Percentiles rank a stretch among this genome's conserved stretches.
phyloP scores from a whole-genome alignment of 2,888 invertebrate species.

The Nephrocerus scutellatus region DNA sequence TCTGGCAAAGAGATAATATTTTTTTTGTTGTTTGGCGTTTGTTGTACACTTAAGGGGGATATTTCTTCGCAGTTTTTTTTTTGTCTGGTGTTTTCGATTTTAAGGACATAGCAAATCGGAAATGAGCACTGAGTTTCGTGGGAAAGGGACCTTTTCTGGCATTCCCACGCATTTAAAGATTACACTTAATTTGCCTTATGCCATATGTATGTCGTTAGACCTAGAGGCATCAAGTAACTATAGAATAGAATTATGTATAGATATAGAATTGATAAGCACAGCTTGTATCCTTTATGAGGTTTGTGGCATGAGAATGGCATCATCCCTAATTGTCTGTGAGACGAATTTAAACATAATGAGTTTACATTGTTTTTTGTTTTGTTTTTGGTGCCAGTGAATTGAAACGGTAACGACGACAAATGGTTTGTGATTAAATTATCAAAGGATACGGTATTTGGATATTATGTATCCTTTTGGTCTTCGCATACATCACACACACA shows the following conservation, averaged over 20 bases:
- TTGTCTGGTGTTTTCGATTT: not conserved
- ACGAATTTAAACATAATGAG: constrained; percentile 28
- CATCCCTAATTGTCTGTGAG: too few species aligned
- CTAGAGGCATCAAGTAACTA: constrained; percentile 9
- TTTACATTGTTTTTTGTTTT: constrained; percentile 24
- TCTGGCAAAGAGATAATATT: constrained; percentile 4
- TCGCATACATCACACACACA: constrained; percentile 13
- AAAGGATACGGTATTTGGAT: too few species aligned
- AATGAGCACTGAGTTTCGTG: too few species aligned
- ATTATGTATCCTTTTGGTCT: constrained; percentile 25
- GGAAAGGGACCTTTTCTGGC: constrained; percentile 33
- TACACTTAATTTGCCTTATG: too few species aligned
- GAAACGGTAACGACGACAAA: too few species aligned
- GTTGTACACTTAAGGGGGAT: constrained; percentile 8
- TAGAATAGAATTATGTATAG: constrained; percentile 10
- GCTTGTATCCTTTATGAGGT: constrained; percentile 37
- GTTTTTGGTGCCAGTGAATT: too few species aligned
- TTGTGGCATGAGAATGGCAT: constrained; percentile 32
- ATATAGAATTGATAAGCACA: too few species aligned
- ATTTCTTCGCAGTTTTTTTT: constrained; percentile 10
- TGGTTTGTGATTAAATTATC: too few species aligned
- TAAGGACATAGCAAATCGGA: constrained; percentile 17
- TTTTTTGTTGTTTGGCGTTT: not conserved
- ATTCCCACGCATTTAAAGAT: constrained; percentile 36
- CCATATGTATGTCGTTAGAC: too few species aligned